These are phyloP conservation scores for Drosophila novamexicana DNA, from an alignment of 1,140 invertebrate species.

Conservation along the genomic window DNA sequence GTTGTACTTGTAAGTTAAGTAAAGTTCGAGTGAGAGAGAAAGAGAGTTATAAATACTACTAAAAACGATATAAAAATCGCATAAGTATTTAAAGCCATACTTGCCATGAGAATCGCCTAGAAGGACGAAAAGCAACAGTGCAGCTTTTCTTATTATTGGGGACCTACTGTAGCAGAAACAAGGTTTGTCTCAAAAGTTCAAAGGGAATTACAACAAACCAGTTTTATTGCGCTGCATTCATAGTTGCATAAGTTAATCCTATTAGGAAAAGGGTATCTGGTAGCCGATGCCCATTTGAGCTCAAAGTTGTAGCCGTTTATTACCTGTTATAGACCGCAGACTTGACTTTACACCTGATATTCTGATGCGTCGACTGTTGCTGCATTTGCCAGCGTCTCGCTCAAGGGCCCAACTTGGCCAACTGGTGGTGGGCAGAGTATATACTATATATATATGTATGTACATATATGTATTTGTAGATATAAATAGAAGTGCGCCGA, in stretches of 20 bases:
- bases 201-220: not conserved
- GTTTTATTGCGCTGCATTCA: not conserved
- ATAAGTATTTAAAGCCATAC: too few relatives aligned
- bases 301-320: conserved; percentile 7
- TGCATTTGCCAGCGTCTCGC: conserved; percentile 17
- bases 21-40: not conserved
- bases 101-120: too few relatives aligned
- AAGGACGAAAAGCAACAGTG: too few relatives aligned
- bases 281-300: not conserved
- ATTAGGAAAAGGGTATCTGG: conserved; percentile 1
- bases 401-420: conserved; percentile 36
- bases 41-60: not conserved
- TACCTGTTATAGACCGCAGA: conserved; percentile 18
- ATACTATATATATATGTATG: not conserved
- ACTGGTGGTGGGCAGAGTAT: conserved; percentile 2
- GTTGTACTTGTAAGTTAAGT: too few relatives aligned
- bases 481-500: conserved; percentile 24
- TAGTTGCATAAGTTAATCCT: not conserved
- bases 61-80: too few relatives aligned
- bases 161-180: too few relatives aligned
- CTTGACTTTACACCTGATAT: conserved; percentile 41
- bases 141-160: too few relatives aligned
- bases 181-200: too few relatives aligned
- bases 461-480: not conserved
- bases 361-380: not conserved